These are phyloP conservation scores for Sminthopsis crassicaudata DNA, from an alignment of 2,113 vertebrate species.

Conservation along the genomic window DNA sequence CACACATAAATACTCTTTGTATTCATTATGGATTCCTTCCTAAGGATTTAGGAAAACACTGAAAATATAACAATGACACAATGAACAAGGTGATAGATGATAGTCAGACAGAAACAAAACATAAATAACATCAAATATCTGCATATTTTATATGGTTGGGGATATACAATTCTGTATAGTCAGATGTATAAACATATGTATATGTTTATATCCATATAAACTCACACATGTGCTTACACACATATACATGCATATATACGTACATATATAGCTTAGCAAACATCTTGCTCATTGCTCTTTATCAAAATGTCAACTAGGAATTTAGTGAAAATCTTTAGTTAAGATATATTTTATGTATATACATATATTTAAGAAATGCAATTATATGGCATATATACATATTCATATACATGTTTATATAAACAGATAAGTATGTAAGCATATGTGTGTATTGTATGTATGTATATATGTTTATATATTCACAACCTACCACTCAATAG, in stretches of 20 bases:
- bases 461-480: neutral
- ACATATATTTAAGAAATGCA: too few species aligned
- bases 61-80: neutral
- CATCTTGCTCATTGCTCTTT: too few species aligned
- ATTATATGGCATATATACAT: too few species aligned
- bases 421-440: neutral
- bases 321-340: too few species aligned
- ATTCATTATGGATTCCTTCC: neutral
- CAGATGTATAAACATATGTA: neutral
- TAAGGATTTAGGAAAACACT: neutral
- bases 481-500: neutral
- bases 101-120: neutral
- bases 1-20: neutral
- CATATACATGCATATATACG: neutral
- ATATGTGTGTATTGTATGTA: too few species aligned
- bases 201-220: neutral
- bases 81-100: neutral
- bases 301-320: too few species aligned
- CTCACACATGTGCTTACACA: neutral
- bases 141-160: neutral
- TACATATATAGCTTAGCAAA: too few species aligned
- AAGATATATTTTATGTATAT: too few species aligned
- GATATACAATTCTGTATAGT: neutral
- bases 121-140: neutral
- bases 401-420: neutral